Conservation (phyloP, 2,797 vertebrate species). For the Gadopsis bispinosus region DNA sequence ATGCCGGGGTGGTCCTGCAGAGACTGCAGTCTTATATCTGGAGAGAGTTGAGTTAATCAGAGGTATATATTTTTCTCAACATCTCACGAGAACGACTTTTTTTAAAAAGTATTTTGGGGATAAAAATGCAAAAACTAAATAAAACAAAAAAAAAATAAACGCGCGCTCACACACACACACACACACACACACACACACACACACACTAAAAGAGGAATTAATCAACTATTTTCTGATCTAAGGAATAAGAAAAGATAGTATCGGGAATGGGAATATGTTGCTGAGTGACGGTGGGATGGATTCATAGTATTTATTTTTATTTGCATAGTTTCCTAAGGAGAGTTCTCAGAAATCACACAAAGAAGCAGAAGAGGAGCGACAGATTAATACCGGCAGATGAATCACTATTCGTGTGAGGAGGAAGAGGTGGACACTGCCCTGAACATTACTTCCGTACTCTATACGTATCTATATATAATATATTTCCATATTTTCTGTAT, state of each 20-base stretch:
- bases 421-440: conserved; percentile 76
- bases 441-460: conserved; percentile 84
- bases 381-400: conserved; percentile 63
- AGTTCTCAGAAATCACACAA: conserved; percentile 68
- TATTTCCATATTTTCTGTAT: conserved; percentile 89
- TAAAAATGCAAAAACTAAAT: conserved; percentile 80
- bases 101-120: conserved; percentile 87
- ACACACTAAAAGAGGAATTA: conserved; percentile 66
- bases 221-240: conserved; percentile 86
- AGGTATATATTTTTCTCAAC: conserved; percentile 89
- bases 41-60: conserved; percentile 80
- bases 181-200: conserved; percentile 18
- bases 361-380: conserved; percentile 39
- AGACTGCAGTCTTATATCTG: conserved; percentile 68
- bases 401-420: conserved; percentile 56
- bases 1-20: conserved; percentile 59
- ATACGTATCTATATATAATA: conserved; percentile 86
- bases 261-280: conserved; percentile 69
- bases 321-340: conserved; percentile 78
- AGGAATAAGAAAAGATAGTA: conserved; percentile 73
- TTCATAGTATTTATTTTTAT: conserved; percentile 83
- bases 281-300: conserved; percentile 74
- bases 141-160: conserved; percentile 57
- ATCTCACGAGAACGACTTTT: conserved; percentile 81
- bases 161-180: conserved; percentile 11